A percentile compares a stretch with the other conserved stretches of the same genome.
Conservation (phyloP, 2,113 vertebrate species). For the Aphyosemion australe region DNA sequence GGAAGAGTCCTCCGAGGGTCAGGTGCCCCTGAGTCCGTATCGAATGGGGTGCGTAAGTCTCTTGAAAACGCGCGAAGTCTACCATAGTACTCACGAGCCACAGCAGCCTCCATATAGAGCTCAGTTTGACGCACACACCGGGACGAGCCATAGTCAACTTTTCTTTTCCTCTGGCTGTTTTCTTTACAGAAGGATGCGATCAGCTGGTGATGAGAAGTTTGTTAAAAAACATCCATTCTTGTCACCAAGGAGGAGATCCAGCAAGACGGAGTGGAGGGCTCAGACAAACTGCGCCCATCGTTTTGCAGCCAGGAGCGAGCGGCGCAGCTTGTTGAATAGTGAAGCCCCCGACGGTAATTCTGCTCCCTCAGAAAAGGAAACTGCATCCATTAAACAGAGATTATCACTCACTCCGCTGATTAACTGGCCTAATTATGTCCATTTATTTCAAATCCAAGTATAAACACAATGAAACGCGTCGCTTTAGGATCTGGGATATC, state of each 20-base stretch:
- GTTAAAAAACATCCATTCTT: conserved; percentile 58
- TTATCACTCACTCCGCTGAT: conserved; percentile 16
- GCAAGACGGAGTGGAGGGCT: conserved; percentile 61
- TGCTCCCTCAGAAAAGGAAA: conserved; percentile 14
- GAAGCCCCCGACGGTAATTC: conserved; percentile 37
- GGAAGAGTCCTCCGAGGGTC: conserved; percentile 96
- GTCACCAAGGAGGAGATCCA: conserved; percentile 67
- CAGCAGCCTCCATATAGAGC: conserved; percentile 72
- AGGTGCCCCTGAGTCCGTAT: conserved; percentile 94
- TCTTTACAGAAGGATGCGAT: conserved; percentile 13
- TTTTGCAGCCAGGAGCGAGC: conserved; percentile 46
- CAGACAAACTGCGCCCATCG: conserved; percentile 67
- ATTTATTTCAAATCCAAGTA: conserved; percentile 30
- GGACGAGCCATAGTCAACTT: conserved; percentile 71
- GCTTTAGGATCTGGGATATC: conserved; percentile 14
- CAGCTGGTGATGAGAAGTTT: conserved; percentile 36
- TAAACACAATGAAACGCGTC: not conserved
- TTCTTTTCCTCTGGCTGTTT: not conserved
- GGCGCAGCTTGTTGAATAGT: conserved; percentile 73
- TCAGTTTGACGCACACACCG: conserved; percentile 27
- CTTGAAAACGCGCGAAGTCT: conserved; percentile 84
- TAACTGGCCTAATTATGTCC: conserved; percentile 35
- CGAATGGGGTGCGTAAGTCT: conserved; percentile 94
- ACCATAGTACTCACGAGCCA: conserved; percentile 72
- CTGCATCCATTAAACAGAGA: conserved; percentile 52